These are phyloP conservation scores for Phrynocephalus versicolor DNA, from an alignment of 2,113 vertebrate genomes.

Conservation along the genomic window DNA sequence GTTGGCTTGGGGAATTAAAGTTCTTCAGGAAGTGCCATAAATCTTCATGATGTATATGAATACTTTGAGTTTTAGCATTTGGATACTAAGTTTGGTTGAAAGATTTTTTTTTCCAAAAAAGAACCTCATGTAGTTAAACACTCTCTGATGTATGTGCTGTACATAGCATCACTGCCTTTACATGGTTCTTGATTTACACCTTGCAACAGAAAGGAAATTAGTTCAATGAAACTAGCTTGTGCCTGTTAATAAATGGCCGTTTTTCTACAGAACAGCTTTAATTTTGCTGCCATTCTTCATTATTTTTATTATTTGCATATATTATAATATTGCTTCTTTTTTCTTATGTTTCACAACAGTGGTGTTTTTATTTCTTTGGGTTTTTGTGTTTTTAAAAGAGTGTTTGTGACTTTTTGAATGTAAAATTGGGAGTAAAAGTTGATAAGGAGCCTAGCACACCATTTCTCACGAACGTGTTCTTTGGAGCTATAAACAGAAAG, in stretches of 20 bases:
- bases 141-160: not conserved
- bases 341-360: not conserved
- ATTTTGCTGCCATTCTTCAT: not conserved
- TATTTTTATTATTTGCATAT: not conserved
- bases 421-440: not conserved
- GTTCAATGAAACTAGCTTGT: not conserved
- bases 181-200: not conserved
- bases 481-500: not conserved
- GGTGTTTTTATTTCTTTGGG: no score
- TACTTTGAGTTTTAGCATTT: constrained; percentile 9
- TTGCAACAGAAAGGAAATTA: constrained; percentile 1
- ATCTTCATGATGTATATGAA: constrained; percentile 23
- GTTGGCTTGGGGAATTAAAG: not conserved
- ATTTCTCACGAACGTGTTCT: not conserved
- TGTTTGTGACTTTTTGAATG: not conserved
- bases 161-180: not conserved
- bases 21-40: constrained; percentile 31
- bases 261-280: not conserved
- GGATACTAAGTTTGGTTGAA: constrained; percentile 10
- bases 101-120: not conserved
- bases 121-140: not conserved
- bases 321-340: not conserved
- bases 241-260: not conserved
- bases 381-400: no score
- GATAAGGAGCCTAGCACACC: not conserved